Evolutionary conservation across 2,797 vertebrate genomes (phyloP).

Genomic region (Darevskia mixta): DNA sequence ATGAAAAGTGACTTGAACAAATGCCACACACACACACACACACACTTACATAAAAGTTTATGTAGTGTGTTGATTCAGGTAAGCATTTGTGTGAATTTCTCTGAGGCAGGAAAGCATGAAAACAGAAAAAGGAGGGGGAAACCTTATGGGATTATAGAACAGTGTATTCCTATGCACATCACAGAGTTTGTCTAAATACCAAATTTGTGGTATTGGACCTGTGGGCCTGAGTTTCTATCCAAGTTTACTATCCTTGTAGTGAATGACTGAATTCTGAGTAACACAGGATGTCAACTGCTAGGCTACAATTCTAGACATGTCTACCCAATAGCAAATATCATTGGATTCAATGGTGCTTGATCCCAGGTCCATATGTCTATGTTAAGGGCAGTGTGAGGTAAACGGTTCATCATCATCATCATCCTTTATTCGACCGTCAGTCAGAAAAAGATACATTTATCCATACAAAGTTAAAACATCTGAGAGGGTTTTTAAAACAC

Average conservation of each 20-base stretch:
- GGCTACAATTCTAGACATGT: no score
- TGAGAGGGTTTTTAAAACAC: no score
- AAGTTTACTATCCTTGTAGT: slow-evolving; percentile 12
- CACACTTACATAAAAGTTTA: slow-evolving; percentile 21
- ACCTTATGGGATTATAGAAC: not conserved
- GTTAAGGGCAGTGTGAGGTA: no score
- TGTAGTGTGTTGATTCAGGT: slow-evolving; percentile 13
- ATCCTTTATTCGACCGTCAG: no score
- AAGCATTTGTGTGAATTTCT: slow-evolving; percentile 17
- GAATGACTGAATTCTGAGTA: not conserved
- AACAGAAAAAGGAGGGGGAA: not conserved
- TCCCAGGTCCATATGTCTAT: no score
- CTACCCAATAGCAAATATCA: no score
- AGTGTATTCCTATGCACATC: not conserved
- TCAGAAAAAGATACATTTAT: no score
- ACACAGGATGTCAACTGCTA: no score
- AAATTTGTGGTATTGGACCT: not conserved
- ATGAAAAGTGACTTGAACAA: slow-evolving; percentile 52
- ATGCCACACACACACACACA: not conserved
- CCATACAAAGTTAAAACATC: no score
- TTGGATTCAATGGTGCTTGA: no score
- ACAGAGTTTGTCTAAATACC: not conserved
- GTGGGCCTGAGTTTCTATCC: slow-evolving; percentile 21
- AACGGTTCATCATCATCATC: no score
- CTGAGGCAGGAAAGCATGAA: slow-evolving; percentile 1